Evolutionary conservation across 2,888 invertebrate genomes (phyloP).

Genomic region (Malthinus flaveolus): DNA sequence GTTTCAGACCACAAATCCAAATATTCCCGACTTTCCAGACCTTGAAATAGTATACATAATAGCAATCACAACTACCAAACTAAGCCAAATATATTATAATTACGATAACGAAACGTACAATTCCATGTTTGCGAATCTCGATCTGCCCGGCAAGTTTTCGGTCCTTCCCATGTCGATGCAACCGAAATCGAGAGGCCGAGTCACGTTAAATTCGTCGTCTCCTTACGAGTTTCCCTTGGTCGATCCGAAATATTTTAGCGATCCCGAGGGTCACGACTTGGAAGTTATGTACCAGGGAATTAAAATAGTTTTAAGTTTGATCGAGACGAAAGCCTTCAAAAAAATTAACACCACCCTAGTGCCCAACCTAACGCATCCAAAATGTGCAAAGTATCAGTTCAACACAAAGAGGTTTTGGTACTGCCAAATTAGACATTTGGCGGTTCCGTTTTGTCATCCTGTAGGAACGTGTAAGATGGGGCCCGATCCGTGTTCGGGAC

Average conservation of each 20-base stretch:
- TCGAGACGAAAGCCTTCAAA: constrained; percentile 61
- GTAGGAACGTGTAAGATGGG: constrained; percentile 61
- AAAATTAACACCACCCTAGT: constrained; percentile 60
- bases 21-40: too few species aligned
- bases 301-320: constrained; percentile 40
- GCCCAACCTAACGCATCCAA: constrained; percentile 54
- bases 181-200: constrained; percentile 39
- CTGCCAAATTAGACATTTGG: constrained; percentile 53
- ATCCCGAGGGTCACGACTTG: constrained; percentile 62
- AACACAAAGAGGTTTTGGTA: constrained; percentile 55
- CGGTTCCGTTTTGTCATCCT: constrained; percentile 56
- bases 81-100: too few species aligned
- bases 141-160: constrained; percentile 26
- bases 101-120: constrained; percentile 5
- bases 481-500: constrained; percentile 40
- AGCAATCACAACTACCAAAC: too few species aligned
- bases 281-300: constrained; percentile 65
- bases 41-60: too few species aligned
- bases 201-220: constrained; percentile 37
- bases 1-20: constrained; percentile 1
- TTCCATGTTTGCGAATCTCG: constrained; percentile 15
- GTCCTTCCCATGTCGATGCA: constrained; percentile 19
- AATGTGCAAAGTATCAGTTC: constrained; percentile 51
- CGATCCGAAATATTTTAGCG: constrained; percentile 35
- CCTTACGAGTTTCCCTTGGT: constrained; percentile 42